Evolutionary conservation across 2,797 vertebrate genomes (phyloP).

Genomic region (Rhodeus uyekii): DNA sequence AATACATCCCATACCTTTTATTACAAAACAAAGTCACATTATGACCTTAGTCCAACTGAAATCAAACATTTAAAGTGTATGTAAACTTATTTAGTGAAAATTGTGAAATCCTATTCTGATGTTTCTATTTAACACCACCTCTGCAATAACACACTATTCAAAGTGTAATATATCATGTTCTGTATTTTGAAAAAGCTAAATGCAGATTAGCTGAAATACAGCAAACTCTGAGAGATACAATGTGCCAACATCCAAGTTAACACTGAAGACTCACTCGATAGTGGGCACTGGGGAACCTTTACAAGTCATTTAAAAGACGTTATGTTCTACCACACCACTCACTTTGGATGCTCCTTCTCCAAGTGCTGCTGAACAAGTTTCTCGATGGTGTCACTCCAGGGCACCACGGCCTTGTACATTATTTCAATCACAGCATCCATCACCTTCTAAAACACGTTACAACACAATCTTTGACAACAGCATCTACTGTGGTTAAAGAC

Average conservation of each 20-base stretch:
- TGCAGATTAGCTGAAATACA: neutral
- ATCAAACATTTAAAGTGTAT: neutral
- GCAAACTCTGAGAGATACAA: neutral
- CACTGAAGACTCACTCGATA: neutral
- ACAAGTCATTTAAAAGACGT: neutral
- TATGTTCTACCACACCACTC: constrained; percentile 53
- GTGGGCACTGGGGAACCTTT: neutral
- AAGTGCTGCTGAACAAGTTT: constrained; percentile 89
- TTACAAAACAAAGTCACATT: too few relatives aligned
- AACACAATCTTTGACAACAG: neutral
- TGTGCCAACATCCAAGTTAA: neutral
- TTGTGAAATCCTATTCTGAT: neutral
- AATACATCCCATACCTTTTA: too few relatives aligned
- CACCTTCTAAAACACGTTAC: constrained; percentile 77
- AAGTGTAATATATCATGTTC: neutral
- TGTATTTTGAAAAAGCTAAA: neutral
- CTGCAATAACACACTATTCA: too few relatives aligned
- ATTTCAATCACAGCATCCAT: constrained; percentile 94
- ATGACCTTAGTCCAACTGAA: neutral
- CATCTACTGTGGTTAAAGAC: neutral
- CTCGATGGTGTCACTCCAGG: constrained; percentile 90
- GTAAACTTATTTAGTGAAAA: neutral
- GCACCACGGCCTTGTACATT: constrained; percentile 91
- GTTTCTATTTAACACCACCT: neutral
- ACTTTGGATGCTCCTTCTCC: constrained; percentile 93